A percentile compares a stretch with the other conserved stretches of the same genome.
phyloP scores from a whole-genome alignment of 2,113 vertebrate genomes.

The Mandrillus leucophaeus region DNA sequence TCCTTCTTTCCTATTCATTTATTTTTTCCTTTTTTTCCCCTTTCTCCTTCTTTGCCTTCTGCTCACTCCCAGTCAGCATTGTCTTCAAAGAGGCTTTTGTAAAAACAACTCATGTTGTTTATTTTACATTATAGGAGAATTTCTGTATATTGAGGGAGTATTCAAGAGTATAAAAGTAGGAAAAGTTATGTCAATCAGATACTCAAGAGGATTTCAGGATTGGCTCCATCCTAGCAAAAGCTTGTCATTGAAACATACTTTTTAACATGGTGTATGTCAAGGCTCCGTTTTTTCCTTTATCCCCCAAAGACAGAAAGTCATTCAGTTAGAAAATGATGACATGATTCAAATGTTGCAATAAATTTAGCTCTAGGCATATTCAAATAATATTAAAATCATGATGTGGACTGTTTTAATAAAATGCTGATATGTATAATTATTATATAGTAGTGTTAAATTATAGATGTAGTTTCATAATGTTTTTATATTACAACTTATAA shows the following conservation, averaged over 20 bases:
- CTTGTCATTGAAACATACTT: background rate
- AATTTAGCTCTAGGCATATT: background rate
- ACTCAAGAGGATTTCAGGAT: background rate
- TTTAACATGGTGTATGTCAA: background rate
- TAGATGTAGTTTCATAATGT: background rate
- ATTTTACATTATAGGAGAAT: background rate
- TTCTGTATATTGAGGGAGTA: background rate
- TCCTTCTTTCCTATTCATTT: background rate
- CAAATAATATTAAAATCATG: background rate
- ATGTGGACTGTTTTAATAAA: background rate
- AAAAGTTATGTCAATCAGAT: background rate
- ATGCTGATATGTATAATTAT: background rate
- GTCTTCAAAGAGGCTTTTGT: background rate
- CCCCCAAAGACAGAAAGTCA: background rate
- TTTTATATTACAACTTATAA: background rate
- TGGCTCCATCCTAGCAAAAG: background rate
- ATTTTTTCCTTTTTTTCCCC: background rate
- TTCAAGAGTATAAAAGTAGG: background rate
- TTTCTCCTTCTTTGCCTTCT: background rate
- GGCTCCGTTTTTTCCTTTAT: background rate
- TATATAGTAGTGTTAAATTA: background rate
- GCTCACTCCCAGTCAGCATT: background rate
- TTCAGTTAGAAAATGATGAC: background rate
- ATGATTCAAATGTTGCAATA: background rate
- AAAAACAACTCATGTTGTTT: background rate